phyloP scores from a whole-genome alignment of 2,113 vertebrate species.

The Rynchops niger region DNA sequence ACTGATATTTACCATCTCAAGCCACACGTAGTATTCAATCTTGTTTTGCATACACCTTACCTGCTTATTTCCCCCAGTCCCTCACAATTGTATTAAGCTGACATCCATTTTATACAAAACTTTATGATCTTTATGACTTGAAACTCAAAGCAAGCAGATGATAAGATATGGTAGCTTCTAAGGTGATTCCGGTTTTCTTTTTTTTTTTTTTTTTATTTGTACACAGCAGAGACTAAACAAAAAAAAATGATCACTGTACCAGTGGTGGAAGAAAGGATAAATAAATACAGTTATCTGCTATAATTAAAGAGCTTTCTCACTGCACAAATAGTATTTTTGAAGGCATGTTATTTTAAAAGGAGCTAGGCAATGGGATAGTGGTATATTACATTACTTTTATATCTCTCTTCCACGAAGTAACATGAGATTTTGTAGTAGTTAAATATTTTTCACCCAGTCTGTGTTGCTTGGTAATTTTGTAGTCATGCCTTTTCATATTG shows the following conservation, averaged over 20 bases:
- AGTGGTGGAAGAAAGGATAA: neutral
- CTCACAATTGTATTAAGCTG: neutral
- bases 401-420: neutral
- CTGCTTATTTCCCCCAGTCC: neutral
- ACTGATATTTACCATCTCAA: neutral
- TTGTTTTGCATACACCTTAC: neutral
- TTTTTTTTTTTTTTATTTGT: neutral
- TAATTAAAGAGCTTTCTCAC: neutral
- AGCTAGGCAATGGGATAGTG: neutral
- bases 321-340: neutral
- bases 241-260: neutral
- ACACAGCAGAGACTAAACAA: neutral
- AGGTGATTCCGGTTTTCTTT: neutral
- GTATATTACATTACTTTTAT: neutral
- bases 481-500: neutral
- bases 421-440: neutral
- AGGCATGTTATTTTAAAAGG: neutral
- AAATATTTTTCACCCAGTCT: neutral
- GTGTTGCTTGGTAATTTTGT: neutral
- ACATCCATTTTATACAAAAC: neutral
- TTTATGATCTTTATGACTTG: neutral
- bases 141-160: neutral
- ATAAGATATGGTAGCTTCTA: neutral
- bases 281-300: neutral
- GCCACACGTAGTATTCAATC: neutral